Conservation (phyloP, 2,888 invertebrate genomes). For the Hemithea aestivaria region DNA sequence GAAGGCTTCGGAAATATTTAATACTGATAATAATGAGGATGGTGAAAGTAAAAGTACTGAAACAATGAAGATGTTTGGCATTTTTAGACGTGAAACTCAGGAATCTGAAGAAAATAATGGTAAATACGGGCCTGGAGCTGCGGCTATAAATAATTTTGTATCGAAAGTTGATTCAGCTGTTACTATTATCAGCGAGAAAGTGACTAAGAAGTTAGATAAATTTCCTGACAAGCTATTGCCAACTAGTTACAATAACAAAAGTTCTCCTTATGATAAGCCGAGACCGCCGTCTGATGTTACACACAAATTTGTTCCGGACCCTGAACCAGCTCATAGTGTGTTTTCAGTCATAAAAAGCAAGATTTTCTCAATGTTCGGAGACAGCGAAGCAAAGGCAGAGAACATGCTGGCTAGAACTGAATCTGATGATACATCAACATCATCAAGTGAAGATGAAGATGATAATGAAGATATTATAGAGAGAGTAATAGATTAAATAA, state of each 20-base stretch:
- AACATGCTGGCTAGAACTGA: slow-evolving; percentile 4
- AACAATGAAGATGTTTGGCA: slow-evolving; percentile 16
- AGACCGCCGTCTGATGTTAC: slow-evolving; percentile 17
- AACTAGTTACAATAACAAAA: slow-evolving; percentile 24
- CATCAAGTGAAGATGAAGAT: slow-evolving; percentile 15
- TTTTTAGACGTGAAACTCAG: slow-evolving; percentile 16
- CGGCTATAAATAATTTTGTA: slow-evolving; percentile 21
- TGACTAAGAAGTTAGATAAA: slow-evolving; percentile 20
- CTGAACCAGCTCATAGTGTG: slow-evolving; percentile 24
- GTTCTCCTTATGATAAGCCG: slow-evolving; percentile 34
- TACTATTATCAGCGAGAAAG: slow-evolving; percentile 26
- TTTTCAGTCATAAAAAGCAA: slow-evolving; percentile 40
- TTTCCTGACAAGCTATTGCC: slow-evolving; percentile 15
- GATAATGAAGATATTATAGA: slow-evolving; percentile 25
- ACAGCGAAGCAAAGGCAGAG: slow-evolving; percentile 21
- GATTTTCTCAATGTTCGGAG: slow-evolving; percentile 41
- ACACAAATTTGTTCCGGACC: slow-evolving; percentile 4
- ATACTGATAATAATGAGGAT: slow-evolving; percentile 13
- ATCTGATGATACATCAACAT: slow-evolving; percentile 6
- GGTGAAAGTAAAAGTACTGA: slow-evolving; percentile 21
- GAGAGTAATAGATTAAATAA: slow-evolving; percentile 14
- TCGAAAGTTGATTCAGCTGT: slow-evolving; percentile 36
- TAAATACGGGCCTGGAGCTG: not conserved
- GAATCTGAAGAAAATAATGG: not conserved
- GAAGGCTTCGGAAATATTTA: slow-evolving; percentile 24